Base-by-base conservation (phyloP, 2,113 vertebrate genomes). In the Zapornia atra region DNA sequence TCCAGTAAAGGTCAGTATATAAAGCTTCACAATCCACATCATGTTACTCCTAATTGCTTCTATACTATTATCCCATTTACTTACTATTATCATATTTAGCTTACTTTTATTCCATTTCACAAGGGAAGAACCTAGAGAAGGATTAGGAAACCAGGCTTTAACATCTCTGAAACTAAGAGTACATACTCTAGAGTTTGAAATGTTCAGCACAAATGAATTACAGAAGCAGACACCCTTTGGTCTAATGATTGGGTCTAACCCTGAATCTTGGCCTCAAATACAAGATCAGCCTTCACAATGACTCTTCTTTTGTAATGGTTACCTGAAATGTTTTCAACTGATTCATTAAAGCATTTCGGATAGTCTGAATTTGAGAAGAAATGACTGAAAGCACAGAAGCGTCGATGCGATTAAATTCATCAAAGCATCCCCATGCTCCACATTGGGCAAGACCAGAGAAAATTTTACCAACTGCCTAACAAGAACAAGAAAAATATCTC, bases 371-470 rank as follows among this genome's bases (percentile, higher is more conserved):
- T 98, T 99, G 99, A 25, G 99, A 99, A 5, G 99, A 99, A 97
- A 99, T 99, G 68, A 99, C 99, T 6, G 99, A 99, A n/a, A 99
- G 98, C 92, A 99, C 99, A 0, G 99, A 99, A 50, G 99, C 99
- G 2, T 99, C 99, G 0, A 99, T 99, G 7, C 99, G 99, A 93
- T 99, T 99, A 88, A 99, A 99, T 95, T 99, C 99, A 75, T 99
- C 99, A 60, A 99, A 99, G 96, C 99, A 99, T 60, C 99, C 99
- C 99, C 99, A 99, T 1, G 99, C 99, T 36, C 99, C 99, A 53
- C 99, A 99, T 96, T 99, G 99, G 51, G 99, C 98, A 0, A 99
- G 98, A 31, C 99, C 99, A 2, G 99, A 99, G 56, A 99, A 98
- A 87, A 99, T 99, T 97, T 99, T 99, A 54, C 99, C 99, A 11